Evolutionary conservation across 2,797 vertebrate species (phyloP), one percentile per base, ranked within the genome.

Genomic region (Bryconaethiops microstoma): DNA sequence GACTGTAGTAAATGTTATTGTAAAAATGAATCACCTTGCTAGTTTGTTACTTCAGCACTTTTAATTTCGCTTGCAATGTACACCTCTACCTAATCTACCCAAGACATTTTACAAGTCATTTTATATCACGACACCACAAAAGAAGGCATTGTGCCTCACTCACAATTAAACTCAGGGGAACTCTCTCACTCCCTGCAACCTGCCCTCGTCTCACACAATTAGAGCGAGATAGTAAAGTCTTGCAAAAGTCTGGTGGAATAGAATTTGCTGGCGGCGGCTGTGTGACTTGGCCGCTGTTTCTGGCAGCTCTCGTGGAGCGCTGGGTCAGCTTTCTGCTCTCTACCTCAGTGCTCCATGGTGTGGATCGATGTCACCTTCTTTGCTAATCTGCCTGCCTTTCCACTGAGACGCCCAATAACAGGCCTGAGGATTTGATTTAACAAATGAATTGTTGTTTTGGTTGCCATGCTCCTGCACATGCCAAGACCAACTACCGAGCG

Each of bases 121-220:
- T 81, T 67, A 45, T 76, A 42, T 81, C 68, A 52, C 59, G 45
- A 67, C 65, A 62, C 59, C 62, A 83, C 72, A 86, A 79, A 76
- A 69, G 55, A 35, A n/a, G 52, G 29, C 79, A 79, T 84, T 87
- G 84, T 83, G 74, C 68, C 63, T 45, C 39, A 35, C 62, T 71
- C 6, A 23, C 19, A 80, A 73, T 81, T 82, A 57, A 70, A 82
- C 78, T 82, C 81, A 54, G 81, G 74, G 62, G 78, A 83, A 73
- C 76, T 57, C 64, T 86, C 71, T 19, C 39, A n/a, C 76, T 81
- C 83, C 55, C 81, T 84, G 85, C 21, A 68, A 86, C 85, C 85
- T 84, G 87, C 90, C 89, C 87, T 88, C 85, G 88, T 92, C 92
- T 93, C 90, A 90, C 90, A 87, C 91, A 92, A 92, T 94, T 93